Base-by-base conservation (phyloP, 2,113 vertebrate genomes). In the Stigmatopora nigra region DNA sequence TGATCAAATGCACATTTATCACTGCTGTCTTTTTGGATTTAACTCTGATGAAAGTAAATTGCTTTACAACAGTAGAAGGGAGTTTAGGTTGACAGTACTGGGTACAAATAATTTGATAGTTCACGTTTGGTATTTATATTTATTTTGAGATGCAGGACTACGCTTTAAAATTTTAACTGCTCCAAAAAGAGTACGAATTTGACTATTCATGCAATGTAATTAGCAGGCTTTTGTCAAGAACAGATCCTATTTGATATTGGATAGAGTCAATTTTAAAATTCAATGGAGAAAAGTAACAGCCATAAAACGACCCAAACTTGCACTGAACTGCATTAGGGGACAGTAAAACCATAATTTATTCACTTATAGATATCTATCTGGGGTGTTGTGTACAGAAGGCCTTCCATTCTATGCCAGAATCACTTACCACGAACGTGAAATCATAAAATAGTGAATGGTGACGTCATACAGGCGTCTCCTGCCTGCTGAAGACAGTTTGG, bases 1-100 rank as follows among this genome's bases (percentile, higher is more conserved):
- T 59, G 57, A 56, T 56, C 53, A 56, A 56, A 56, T 56, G 53
- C 53, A 56, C 53, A 56, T 56, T 56, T 56, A 56, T 56, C 53
- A 31, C 53, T 56, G 53, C 22, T 56, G 53, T 56, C 53, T 15
- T 15, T 56, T 56, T 56, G 25, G 25, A 31, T 56, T 31, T 56
- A 56, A 22, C 12, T 15, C 53, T 31, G 15, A 56, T 55, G 20
- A 22, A 55, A 55, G 22, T 25, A 31, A 55, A 55, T 31, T 56
- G 13, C 22, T 31, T 56, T 5, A 16, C 11, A 31, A 31, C 22
- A 31, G 22, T 14, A 31, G 22, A 41, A 22, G 20, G 13, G 22
- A 25, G 22, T 3, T 22, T 25, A 15, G 38, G 38, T 15, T 10
- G 10, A 6, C 13, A 31, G 53, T 31, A 13, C 12, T 31, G 14